Percentiles rank a stretch among this genome's conserved stretches.
Evolutionary conservation across 2,797 vertebrate genomes (phyloP).

Genomic region (Echiichthys vipera): DNA sequence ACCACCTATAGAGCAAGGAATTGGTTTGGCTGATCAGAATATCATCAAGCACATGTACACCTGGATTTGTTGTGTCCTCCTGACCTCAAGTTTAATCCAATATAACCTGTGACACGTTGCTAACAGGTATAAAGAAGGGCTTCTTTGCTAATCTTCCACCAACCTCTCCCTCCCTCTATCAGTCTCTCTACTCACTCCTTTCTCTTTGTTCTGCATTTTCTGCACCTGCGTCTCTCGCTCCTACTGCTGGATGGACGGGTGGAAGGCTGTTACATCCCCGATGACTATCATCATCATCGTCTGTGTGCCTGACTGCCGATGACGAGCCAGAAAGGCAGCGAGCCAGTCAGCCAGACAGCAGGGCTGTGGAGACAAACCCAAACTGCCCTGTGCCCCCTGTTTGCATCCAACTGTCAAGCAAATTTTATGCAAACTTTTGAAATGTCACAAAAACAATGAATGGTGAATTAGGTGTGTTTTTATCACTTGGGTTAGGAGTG

Average conservation of each 20-base stretch:
- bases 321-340: constrained; percentile 73
- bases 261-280: constrained; percentile 70
- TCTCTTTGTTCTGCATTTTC: constrained; percentile 64
- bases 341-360: constrained; percentile 68
- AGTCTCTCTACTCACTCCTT: constrained; percentile 29
- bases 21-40: neutral
- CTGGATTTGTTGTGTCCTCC: constrained; percentile 6
- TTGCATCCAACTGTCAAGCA: constrained; percentile 56
- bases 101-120: constrained; percentile 26
- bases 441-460: constrained; percentile 29
- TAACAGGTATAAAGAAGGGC: constrained; percentile 23
- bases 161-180: constrained; percentile 31
- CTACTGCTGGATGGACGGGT: constrained; percentile 58
- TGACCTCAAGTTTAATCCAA: constrained; percentile 35
- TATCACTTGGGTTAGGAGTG: constrained; percentile 12
- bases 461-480: constrained; percentile 22
- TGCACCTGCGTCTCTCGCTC: constrained; percentile 73
- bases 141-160: constrained; percentile 44
- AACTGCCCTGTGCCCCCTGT: constrained; percentile 54
- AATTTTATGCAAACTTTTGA: constrained; percentile 60
- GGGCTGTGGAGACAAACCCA: constrained; percentile 62
- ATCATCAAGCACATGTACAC: neutral
- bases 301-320: constrained; percentile 68
- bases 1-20: neutral
- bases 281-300: constrained; percentile 78